Percentiles rank a stretch among this genome's conserved stretches.
These are phyloP conservation scores for Eremophila alpestris DNA, from an alignment of 2,797 vertebrate genomes.

Conservation along the genomic window DNA sequence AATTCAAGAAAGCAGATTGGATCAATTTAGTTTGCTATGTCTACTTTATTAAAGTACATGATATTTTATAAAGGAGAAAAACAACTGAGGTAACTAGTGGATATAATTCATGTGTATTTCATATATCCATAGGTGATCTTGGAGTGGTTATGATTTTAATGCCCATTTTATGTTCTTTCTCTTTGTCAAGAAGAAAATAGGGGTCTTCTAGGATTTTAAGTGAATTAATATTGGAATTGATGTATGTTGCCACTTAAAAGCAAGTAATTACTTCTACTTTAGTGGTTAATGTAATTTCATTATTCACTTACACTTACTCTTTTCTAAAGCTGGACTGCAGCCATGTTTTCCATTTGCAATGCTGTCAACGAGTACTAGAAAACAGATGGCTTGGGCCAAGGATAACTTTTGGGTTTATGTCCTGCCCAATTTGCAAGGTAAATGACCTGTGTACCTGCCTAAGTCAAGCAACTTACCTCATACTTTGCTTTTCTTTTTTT, in stretches of 20 bases:
- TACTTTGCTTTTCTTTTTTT: neutral
- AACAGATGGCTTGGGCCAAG: slow-evolving; percentile 98
- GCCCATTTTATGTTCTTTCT: neutral
- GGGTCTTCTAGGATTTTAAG: neutral
- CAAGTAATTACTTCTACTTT: neutral
- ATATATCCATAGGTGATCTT: neutral
- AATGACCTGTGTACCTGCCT: neutral
- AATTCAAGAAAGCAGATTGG: neutral
- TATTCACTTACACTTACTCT: neutral
- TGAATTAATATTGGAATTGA: neutral
- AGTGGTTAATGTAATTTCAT: neutral
- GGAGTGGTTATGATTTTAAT: neutral
- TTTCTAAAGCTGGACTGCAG: slow-evolving; percentile 92
- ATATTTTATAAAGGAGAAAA: neutral
- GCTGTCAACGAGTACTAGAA: slow-evolving; percentile 94
- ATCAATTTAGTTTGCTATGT: neutral
- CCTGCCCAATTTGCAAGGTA: slow-evolving; percentile 99
- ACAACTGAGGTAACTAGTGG: neutral
- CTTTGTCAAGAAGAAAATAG: neutral
- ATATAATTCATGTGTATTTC: neutral
- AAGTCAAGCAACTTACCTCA: neutral
- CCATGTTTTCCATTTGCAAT: slow-evolving; percentile 98
- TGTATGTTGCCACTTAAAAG: neutral
- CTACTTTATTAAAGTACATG: neutral
- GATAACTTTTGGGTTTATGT: slow-evolving; percentile 99